Evolutionary conservation across 2,888 invertebrate species (phyloP).

Genomic region (Dryocosmus kuriphilus): DNA sequence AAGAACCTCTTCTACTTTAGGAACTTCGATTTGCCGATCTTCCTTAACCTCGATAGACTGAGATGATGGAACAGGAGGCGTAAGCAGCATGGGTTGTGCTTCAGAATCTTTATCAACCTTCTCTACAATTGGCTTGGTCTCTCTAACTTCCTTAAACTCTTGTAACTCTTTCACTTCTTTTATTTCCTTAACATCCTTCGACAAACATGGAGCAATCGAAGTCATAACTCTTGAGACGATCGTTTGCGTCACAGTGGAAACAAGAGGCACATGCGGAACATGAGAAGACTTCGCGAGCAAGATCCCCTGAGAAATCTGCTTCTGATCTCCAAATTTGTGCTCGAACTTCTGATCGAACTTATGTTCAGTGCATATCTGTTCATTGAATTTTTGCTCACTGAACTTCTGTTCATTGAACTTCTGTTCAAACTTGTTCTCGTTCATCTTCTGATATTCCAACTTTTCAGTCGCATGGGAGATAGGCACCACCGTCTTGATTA

Average conservation of each 20-base stretch:
- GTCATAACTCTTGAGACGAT: slow-evolving; percentile 63
- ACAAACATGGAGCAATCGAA: slow-evolving; percentile 56
- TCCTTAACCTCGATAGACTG: slow-evolving; percentile 46
- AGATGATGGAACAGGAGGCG: slow-evolving; percentile 19
- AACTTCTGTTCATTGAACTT: slow-evolving; percentile 3
- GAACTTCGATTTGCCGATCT: slow-evolving; percentile 34
- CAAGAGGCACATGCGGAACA: slow-evolving; percentile 61
- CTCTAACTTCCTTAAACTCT: slow-evolving; percentile 13
- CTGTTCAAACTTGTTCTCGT: background rate
- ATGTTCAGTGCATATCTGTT: background rate
- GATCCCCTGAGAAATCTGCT: slow-evolving; percentile 57
- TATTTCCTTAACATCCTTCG: slow-evolving; percentile 41
- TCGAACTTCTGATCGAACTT: slow-evolving; percentile 11
- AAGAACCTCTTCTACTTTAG: slow-evolving; percentile 47
- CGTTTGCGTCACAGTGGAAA: slow-evolving; percentile 65
- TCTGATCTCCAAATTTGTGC: background rate
- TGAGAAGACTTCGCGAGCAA: slow-evolving; percentile 62
- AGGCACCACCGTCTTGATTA: slow-evolving; percentile 71
- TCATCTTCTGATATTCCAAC: background rate
- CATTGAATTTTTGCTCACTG: background rate
- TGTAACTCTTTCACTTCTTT: slow-evolving; percentile 21
- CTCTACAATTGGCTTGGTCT: slow-evolving; percentile 30
- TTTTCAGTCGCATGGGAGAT: slow-evolving; percentile 53
- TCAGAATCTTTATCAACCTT: slow-evolving; percentile 39
- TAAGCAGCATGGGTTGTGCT: slow-evolving; percentile 36